Percentiles rank a stretch among this genome's conserved stretches.
Evolutionary conservation across 1,140 invertebrate genomes (phyloP).

Genomic region (Helicoverpa zea): DNA sequence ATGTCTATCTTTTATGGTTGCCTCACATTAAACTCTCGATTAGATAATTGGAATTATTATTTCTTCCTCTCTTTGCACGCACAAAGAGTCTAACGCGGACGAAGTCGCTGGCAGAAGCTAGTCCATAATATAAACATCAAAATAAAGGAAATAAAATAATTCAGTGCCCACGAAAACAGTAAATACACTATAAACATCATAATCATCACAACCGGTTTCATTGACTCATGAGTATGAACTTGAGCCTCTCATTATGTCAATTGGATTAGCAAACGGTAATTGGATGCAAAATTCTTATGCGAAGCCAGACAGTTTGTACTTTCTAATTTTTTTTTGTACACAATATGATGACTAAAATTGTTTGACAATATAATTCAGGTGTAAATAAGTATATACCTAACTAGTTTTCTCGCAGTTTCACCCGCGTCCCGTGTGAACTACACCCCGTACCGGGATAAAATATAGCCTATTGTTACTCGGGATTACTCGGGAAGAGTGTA

Average conservation of each 20-base stretch:
- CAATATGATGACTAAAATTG: background rate
- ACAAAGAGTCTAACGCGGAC: too few species aligned
- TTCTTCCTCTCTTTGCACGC: too few species aligned
- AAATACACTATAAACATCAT: background rate
- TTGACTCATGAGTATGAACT: constrained; percentile 5
- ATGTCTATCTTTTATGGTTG: too few species aligned
- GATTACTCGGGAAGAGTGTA: too few species aligned
- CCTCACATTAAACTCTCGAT: too few species aligned
- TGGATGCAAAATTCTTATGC: constrained; percentile 48
- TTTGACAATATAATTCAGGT: background rate
- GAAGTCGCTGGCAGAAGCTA: too few species aligned
- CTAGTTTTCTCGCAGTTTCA: too few species aligned
- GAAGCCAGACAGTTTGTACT: constrained; percentile 52
- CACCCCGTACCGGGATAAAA: too few species aligned
- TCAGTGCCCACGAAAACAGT: background rate
- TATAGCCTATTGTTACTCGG: too few species aligned
- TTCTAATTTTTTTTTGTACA: constrained; percentile 31
- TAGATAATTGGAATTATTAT: too few species aligned
- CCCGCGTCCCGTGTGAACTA: too few species aligned
- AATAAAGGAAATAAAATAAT: constrained; percentile 22
- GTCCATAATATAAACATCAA: background rate
- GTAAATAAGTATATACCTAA: too few species aligned
- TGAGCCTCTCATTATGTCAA: constrained; percentile 46
- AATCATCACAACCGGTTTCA: constrained; percentile 1
- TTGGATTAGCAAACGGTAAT: constrained; percentile 53